Conservation (phyloP, 1,140 invertebrate genomes). For the Leptinotarsa texana region DNA sequence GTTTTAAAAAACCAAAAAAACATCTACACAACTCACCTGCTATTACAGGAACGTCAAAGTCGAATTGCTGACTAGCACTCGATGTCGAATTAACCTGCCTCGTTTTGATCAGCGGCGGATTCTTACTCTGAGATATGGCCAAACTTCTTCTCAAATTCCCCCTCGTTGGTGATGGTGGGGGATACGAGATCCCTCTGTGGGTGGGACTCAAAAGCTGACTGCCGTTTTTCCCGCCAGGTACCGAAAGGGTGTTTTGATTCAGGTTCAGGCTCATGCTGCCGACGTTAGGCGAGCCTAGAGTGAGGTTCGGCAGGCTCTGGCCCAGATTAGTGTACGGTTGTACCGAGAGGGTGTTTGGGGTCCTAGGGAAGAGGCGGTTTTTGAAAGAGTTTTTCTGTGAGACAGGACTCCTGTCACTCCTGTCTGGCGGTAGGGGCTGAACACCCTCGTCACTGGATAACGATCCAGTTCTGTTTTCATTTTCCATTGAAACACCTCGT, state of each 20-base stretch:
- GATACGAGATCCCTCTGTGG: slow-evolving; percentile 73
- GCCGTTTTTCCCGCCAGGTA: slow-evolving; percentile 59
- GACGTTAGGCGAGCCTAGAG: slow-evolving; percentile 59
- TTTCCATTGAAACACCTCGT: slow-evolving; percentile 58
- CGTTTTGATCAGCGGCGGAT: slow-evolving; percentile 75
- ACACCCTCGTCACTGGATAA: slow-evolving; percentile 61
- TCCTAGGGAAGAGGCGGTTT: slow-evolving; percentile 55
- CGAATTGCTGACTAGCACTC: slow-evolving; percentile 50
- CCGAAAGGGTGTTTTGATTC: slow-evolving; percentile 60
- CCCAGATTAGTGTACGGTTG: slow-evolving; percentile 70
- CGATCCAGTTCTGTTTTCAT: slow-evolving; percentile 60
- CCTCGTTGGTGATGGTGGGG: slow-evolving; percentile 74
- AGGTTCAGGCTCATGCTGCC: slow-evolving; percentile 57
- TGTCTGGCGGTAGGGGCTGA: slow-evolving; percentile 50
- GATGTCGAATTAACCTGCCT: slow-evolving; percentile 55
- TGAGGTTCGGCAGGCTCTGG: slow-evolving; percentile 75
- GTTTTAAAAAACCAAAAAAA: neutral
- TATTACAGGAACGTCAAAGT: slow-evolving; percentile 57
- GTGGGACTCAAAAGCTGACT: slow-evolving; percentile 59
- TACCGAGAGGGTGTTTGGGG: slow-evolving; percentile 76
- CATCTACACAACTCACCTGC: slow-evolving; percentile 47
- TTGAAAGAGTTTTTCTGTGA: slow-evolving; percentile 54
- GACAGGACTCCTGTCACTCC: slow-evolving; percentile 49
- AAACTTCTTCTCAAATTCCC: slow-evolving; percentile 68
- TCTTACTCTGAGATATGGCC: slow-evolving; percentile 71